Conservation (phyloP, 2,888 invertebrate species). For the Pecten maximus region DNA sequence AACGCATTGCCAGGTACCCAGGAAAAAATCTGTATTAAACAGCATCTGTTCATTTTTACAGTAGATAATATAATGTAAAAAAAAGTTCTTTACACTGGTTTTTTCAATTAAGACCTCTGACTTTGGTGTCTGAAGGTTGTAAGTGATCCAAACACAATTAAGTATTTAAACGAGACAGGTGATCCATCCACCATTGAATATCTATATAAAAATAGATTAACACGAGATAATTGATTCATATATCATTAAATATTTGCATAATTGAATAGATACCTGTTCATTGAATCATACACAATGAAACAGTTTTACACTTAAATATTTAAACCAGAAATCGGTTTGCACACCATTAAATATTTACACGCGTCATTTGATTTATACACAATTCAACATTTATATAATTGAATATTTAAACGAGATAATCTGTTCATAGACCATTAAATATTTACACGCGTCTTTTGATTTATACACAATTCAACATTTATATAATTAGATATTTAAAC, state of each 20-base stretch:
- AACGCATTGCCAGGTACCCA: too few relatives aligned
- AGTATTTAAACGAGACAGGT: too few relatives aligned
- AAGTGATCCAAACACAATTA: too few relatives aligned
- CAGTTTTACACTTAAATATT: neutral
- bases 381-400: too few relatives aligned
- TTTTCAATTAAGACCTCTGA: too few relatives aligned
- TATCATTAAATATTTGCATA: neutral
- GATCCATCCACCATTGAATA: too few relatives aligned
- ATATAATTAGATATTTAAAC: neutral
- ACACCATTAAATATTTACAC: neutral
- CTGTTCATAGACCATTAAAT: neutral
- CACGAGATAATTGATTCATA: neutral
- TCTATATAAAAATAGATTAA: neutral
- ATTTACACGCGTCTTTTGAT: neutral
- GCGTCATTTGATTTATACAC: neutral
- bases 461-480: neutral
- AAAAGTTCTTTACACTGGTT: too few relatives aligned
- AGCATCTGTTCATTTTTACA: too few relatives aligned
- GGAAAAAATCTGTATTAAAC: too few relatives aligned
- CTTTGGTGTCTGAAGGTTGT: too few relatives aligned
- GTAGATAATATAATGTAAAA: too few relatives aligned
- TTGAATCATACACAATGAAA: neutral
- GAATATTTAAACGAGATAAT: neutral
- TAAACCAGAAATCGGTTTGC: neutral
- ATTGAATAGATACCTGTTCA: too few relatives aligned